A percentile compares a stretch with the other conserved stretches of the same genome.
Conservation (phyloP, 2,113 vertebrate species). For the Saccopteryx leptura region DNA sequence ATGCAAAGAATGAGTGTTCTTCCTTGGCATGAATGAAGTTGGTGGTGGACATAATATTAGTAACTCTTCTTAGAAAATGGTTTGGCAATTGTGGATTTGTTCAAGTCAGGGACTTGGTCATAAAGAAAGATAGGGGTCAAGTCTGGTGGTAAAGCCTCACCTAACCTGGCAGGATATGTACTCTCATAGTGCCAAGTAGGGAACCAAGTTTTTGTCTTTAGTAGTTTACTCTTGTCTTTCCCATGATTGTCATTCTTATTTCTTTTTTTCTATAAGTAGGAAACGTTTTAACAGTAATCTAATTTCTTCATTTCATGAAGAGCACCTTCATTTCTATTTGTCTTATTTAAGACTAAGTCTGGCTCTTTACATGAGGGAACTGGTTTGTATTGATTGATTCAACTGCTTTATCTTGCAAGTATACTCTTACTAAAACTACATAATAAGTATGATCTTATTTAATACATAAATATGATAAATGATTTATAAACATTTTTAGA, state of each 20-base stretch:
- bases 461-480: background rate
- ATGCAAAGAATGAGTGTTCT: background rate
- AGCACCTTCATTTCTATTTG: background rate
- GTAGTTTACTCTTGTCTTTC: background rate
- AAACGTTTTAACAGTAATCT: background rate
- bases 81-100: background rate
- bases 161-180: background rate
- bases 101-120: background rate
- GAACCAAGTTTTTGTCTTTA: background rate
- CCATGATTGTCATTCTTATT: background rate
- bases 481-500: conserved; percentile 6
- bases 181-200: background rate
- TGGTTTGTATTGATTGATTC: background rate
- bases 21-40: background rate
- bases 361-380: background rate
- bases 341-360: background rate
- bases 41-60: background rate
- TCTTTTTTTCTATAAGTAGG: background rate
- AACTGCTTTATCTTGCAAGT: background rate
- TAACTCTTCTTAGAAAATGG: background rate
- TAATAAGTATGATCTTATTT: background rate
- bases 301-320: background rate
- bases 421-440: background rate
- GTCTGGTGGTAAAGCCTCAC: background rate
- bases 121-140: background rate